These are phyloP conservation scores for Hystrix cristata DNA, from an alignment of 2,113 vertebrate species.

Conservation along the genomic window DNA sequence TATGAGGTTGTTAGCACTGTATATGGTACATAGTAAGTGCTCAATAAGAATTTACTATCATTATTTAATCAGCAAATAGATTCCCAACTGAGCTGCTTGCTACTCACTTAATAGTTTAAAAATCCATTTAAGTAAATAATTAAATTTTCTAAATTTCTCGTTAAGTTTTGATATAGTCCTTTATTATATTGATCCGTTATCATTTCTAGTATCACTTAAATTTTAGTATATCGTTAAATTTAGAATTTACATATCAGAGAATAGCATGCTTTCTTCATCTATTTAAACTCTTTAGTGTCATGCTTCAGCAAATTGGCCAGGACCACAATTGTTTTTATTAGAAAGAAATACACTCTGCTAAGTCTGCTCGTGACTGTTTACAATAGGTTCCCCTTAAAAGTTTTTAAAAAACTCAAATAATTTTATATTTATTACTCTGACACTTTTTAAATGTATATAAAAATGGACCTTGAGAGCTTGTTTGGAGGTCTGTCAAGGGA, in stretches of 20 bases:
- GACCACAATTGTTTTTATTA: neutral
- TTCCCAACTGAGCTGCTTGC: neutral
- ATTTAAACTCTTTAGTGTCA: neutral
- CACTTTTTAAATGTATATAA: neutral
- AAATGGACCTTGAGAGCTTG: neutral
- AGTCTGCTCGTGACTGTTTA: neutral
- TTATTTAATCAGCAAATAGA: neutral
- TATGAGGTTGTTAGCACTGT: neutral
- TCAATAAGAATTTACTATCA: neutral
- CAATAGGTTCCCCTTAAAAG: neutral
- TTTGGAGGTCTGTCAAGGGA: too few relatives aligned
- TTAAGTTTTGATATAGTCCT: neutral
- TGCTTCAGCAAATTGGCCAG: neutral
- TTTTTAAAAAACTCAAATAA: neutral
- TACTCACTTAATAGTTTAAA: slow-evolving; percentile 17
- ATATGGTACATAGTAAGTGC: neutral
- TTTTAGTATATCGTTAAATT: neutral
- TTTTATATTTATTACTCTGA: neutral
- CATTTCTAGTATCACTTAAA: slow-evolving; percentile 38
- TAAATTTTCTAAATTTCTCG: slow-evolving; percentile 38
- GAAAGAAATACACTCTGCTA: neutral
- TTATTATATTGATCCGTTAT: neutral
- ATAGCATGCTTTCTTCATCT: neutral
- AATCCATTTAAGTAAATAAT: neutral
- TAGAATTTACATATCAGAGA: neutral